phyloP scores from a whole-genome alignment of 2,888 invertebrate species.

The Pyrgus malvae region DNA sequence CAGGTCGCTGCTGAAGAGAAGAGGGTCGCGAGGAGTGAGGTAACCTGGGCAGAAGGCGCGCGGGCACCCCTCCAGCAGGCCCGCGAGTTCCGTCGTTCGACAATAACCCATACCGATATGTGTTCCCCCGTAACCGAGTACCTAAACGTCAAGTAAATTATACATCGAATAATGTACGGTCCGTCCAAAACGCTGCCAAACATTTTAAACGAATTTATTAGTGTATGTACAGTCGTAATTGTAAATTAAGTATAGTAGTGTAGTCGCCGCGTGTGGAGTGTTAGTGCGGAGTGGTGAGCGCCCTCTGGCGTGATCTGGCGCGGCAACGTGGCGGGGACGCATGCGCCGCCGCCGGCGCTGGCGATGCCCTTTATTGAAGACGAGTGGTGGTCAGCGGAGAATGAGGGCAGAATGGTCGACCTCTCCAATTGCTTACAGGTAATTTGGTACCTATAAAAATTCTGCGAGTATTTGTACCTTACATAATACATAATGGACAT shows the following conservation, averaged over 20 bases:
- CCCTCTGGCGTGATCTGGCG: constrained; percentile 66
- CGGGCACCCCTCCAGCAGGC: constrained; percentile 26
- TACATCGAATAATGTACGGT: constrained; percentile 76
- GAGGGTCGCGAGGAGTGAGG: constrained; percentile 70
- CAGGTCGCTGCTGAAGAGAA: constrained; percentile 79
- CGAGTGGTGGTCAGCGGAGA: constrained; percentile 97
- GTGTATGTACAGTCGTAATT: constrained; percentile 36
- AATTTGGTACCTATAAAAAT: too few species aligned
- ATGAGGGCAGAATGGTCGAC: constrained; percentile 96
- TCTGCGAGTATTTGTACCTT: too few species aligned
- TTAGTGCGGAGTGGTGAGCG: constrained; percentile 53
- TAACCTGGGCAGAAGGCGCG: constrained; percentile 62
- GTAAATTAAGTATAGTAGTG: constrained; percentile 38
- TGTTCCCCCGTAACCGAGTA: constrained; percentile 66
- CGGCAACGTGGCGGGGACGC: constrained; percentile 84
- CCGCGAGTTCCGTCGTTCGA: constrained; percentile 34
- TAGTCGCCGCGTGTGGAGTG: constrained; percentile 58
- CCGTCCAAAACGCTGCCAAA: constrained; percentile 79
- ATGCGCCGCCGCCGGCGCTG: constrained; percentile 85
- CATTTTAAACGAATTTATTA: constrained; percentile 76
- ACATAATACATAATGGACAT: too few species aligned
- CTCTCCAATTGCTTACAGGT: constrained; percentile 94
- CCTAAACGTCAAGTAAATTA: constrained; percentile 55
- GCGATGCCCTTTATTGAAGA: constrained; percentile 98
- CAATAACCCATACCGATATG: constrained; percentile 46